Evolutionary conservation across 2,113 vertebrate genomes (phyloP), one percentile per base, ranked within the genome.

Genomic region (Corvus hawaiiensis): DNA sequence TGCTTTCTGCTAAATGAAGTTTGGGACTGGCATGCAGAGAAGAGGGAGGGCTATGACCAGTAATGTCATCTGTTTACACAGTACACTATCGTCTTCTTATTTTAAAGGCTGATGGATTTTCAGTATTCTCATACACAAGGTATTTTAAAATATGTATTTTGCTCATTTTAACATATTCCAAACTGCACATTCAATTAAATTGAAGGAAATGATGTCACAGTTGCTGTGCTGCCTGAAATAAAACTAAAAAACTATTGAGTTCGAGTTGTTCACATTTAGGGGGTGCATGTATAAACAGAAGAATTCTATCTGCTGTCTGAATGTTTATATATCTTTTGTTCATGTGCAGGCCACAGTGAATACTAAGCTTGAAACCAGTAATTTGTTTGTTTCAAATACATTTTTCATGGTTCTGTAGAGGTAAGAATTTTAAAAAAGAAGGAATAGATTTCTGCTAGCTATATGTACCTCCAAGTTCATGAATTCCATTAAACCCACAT

Each of bases 161-260:
- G 22, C 49, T 90, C 33, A 75, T 90, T 97, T 94, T 83, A 85
- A 41, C 18, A 7, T 85, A 72, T 89, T 96, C 59, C 37, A 74
- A 90, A 48, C 55, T 83, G 44, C 10, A 20, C 59, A 74, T 92
- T 87, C 79, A 90, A 75, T 95, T 84, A 94, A 90, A 94, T 43
- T 64, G 51, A 87, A 92, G 67, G 41, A 87, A 84, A 89, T 85
- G 26, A 94, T 91, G 37, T 75, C 62, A 54, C 87, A 93, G 48
- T 37, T 91, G 59, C n/a, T 94, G 46, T 87, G 17, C 55, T 83
- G 71, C 35, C 75, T 80, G 54, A 94, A 96, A 92, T 86, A 83
- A 89, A 92, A 13, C 51, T 39, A 46, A 59, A 82, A 90, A 87
- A 87, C 84, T 66, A 92, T 66, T 89, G 87, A 94, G 33, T 62